Percentiles rank a stretch among this genome's conserved stretches.
phyloP scores from a whole-genome alignment of 2,797 vertebrate species.

The Alexandromys oeconomus region DNA sequence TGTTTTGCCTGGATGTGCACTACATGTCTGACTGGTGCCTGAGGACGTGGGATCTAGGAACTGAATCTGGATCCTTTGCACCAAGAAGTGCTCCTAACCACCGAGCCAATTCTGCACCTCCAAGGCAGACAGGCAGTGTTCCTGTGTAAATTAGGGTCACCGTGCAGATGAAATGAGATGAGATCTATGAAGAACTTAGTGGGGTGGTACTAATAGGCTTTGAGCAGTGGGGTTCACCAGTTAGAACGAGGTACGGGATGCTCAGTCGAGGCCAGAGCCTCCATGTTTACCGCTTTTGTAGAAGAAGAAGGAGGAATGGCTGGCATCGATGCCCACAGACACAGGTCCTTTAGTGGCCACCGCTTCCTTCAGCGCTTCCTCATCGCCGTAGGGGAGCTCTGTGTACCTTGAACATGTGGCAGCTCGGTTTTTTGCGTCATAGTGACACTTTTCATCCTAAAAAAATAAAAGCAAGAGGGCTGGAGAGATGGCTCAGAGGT shows the following conservation, averaged over 20 bases:
- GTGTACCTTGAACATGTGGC: constrained; percentile 92
- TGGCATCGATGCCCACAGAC: constrained; percentile 92
- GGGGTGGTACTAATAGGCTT: not conserved
- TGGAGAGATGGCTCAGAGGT: no score
- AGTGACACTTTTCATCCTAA: constrained; percentile 89
- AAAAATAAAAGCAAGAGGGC: not conserved
- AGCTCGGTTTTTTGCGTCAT: constrained; percentile 87
- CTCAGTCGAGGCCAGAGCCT: not conserved
- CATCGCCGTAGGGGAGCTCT: constrained; percentile 83
- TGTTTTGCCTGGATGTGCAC: not conserved
- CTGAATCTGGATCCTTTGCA: not conserved
- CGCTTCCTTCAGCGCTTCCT: constrained; percentile 88
- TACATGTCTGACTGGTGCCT: not conserved
- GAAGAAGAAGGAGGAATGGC: constrained; percentile 87
- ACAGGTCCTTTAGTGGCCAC: constrained; percentile 93
- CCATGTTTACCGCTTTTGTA: constrained; percentile 90
- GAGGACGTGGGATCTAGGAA: not conserved
- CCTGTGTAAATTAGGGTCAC: not conserved
- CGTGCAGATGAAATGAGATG: not conserved
- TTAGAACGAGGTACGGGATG: not conserved
- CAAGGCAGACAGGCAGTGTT: not conserved
- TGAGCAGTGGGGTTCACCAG: not conserved
- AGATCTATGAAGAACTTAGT: not conserved
- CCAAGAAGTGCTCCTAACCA: not conserved
- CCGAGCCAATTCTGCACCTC: not conserved